These are phyloP conservation scores for Parasteatoda lunata DNA, from an alignment of 2,888 invertebrate genomes.

Conservation along the genomic window DNA sequence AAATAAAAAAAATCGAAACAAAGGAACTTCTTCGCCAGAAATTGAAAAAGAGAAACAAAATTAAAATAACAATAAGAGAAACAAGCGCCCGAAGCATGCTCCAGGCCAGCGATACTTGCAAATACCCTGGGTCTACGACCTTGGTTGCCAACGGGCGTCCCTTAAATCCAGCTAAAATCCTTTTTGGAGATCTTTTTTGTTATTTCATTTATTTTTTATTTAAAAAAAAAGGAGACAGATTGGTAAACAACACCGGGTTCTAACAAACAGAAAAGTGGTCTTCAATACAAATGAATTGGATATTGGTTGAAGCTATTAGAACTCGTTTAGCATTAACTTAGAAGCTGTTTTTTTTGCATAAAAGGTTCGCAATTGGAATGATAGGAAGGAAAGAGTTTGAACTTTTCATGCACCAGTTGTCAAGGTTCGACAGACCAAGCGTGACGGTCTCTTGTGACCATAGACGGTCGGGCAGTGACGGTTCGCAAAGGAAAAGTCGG, in stretches of 20 bases:
- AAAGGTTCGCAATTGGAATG: conserved; percentile 15
- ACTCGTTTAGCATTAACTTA: conserved; percentile 49
- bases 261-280: conserved; percentile 20
- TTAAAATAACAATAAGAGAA: conserved; percentile 24
- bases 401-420: conserved; percentile 61
- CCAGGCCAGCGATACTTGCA: conserved; percentile 11
- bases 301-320: conserved; percentile 20
- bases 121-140: conserved; percentile 42
- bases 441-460: conserved; percentile 28
- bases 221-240: neutral
- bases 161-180: neutral
- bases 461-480: conserved; percentile 15
- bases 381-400: conserved; percentile 47
- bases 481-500: neutral
- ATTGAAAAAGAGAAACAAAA: conserved; percentile 18
- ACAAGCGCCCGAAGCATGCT: conserved; percentile 3
- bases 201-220: neutral
- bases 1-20: conserved; percentile 7
- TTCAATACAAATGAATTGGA: conserved; percentile 44
- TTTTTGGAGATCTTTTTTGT: neutral
- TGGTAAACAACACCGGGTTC: neutral
- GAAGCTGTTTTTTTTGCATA: conserved; percentile 20
- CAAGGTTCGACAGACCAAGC: conserved; percentile 23
- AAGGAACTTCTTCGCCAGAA: neutral
- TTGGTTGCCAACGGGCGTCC: neutral